Conservation (phyloP, 2,113 vertebrate species). For the Zosterops pallidus region DNA sequence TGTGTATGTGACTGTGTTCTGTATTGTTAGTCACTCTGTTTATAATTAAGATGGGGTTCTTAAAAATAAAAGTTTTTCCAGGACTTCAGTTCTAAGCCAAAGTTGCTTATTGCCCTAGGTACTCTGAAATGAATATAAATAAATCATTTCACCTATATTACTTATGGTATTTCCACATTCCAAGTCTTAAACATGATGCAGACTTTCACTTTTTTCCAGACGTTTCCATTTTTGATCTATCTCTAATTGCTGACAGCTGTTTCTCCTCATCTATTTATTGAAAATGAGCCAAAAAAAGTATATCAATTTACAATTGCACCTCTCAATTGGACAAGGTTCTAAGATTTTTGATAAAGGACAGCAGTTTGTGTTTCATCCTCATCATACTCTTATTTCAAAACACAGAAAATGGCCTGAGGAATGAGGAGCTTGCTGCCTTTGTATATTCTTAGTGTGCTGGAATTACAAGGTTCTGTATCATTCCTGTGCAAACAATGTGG, state of each 20-base stretch:
- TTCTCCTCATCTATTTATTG: neutral
- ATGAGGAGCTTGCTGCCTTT: neutral
- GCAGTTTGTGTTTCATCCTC: neutral
- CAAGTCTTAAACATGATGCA: neutral
- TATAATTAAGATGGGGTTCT: neutral
- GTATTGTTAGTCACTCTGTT: neutral
- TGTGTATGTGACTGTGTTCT: neutral
- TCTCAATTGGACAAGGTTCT: neutral
- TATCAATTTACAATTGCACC: neutral
- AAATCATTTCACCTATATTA: neutral
- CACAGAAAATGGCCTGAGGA: accelerated
- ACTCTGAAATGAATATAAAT: neutral
- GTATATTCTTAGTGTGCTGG: neutral
- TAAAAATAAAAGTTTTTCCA: neutral
- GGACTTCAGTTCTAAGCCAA: neutral
- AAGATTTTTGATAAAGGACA: neutral
- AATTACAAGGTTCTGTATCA: neutral
- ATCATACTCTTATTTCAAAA: neutral
- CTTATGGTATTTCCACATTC: neutral
- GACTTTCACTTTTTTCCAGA: neutral
- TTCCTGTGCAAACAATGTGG: neutral
- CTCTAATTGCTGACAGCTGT: neutral
- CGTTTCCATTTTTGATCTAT: neutral
- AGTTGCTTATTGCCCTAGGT: neutral
- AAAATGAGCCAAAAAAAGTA: accelerated